Conservation (phyloP, 2,888 invertebrate genomes). For the Tipula unca region DNA sequence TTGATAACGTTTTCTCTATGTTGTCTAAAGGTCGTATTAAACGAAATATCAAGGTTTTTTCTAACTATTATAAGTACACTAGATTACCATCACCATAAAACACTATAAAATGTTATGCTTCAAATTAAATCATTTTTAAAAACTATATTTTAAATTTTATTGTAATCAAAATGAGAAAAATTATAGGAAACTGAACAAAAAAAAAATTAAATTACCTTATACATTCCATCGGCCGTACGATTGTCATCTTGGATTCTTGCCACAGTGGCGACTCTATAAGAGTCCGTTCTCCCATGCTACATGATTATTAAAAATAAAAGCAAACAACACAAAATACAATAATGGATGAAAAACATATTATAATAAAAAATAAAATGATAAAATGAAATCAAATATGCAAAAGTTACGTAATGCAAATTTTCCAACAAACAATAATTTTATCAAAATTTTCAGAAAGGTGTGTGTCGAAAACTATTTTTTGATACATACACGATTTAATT, state of each 20-base stretch:
- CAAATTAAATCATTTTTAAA: not conserved
- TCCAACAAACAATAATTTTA: not conserved
- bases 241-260: slow-evolving; percentile 88
- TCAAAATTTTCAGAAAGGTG: not conserved
- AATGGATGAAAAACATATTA: slow-evolving; percentile 19
- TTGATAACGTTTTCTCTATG: not conserved
- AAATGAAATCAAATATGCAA: slow-evolving; percentile 21
- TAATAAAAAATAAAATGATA: slow-evolving; percentile 14
- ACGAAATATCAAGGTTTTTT: not conserved
- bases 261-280: slow-evolving; percentile 95
- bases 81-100: not conserved
- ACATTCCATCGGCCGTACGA: slow-evolving; percentile 89
- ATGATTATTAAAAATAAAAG: slow-evolving; percentile 26
- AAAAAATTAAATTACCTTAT: slow-evolving; percentile 55
- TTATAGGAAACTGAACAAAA: not conserved
- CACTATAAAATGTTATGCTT: not conserved
- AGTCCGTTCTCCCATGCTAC: slow-evolving; percentile 90
- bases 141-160: not conserved
- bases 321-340: slow-evolving; percentile 22
- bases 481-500: not conserved
- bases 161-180: not conserved
- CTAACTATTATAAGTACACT: not conserved
- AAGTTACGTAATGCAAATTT: slow-evolving; percentile 19
- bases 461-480: not conserved
- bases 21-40: not conserved